These are phyloP conservation scores for Drepana falcataria DNA, from an alignment of 2,888 invertebrate species.

Conservation along the genomic window DNA sequence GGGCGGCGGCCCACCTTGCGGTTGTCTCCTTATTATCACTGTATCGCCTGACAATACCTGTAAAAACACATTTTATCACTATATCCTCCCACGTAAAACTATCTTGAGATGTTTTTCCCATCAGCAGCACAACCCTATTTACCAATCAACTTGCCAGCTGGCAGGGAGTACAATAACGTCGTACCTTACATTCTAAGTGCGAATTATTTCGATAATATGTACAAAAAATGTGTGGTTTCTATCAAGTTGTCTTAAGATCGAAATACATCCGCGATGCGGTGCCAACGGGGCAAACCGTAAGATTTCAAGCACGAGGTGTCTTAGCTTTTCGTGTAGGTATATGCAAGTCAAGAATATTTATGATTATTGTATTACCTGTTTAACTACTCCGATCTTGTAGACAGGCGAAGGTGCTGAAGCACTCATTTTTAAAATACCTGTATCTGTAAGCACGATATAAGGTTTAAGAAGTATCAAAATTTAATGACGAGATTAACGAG, in stretches of 20 bases:
- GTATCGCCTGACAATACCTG: slow-evolving; percentile 98
- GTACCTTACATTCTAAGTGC: too few species aligned
- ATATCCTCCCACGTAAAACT: too few species aligned
- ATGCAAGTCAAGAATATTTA: slow-evolving; percentile 22
- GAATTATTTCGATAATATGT: too few species aligned
- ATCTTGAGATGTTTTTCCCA: too few species aligned
- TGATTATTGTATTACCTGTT: slow-evolving; percentile 62
- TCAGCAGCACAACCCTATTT: slow-evolving; percentile 5
- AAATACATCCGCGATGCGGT: slow-evolving; percentile 29
- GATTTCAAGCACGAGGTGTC: slow-evolving; percentile 60
- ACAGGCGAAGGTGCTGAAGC: slow-evolving; percentile 56
- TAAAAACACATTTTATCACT: slow-evolving; percentile 6
- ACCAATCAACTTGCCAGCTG: slow-evolving; percentile 13
- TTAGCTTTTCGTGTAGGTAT: slow-evolving; percentile 18
- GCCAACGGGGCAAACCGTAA: slow-evolving; percentile 67
- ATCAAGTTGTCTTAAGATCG: background rate
- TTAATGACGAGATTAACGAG: slow-evolving; percentile 31
- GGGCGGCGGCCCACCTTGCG: slow-evolving; percentile 92
- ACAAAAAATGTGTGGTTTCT: background rate
- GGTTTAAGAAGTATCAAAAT: slow-evolving; percentile 38
- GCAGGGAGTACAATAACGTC: slow-evolving; percentile 1
- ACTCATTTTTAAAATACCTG: slow-evolving; percentile 58
- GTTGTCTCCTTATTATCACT: slow-evolving; percentile 91
- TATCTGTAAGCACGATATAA: slow-evolving; percentile 37
- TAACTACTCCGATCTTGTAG: slow-evolving; percentile 68